Base-by-base conservation (phyloP, 2,888 invertebrate species). In the Dryadula phaetusa region DNA sequence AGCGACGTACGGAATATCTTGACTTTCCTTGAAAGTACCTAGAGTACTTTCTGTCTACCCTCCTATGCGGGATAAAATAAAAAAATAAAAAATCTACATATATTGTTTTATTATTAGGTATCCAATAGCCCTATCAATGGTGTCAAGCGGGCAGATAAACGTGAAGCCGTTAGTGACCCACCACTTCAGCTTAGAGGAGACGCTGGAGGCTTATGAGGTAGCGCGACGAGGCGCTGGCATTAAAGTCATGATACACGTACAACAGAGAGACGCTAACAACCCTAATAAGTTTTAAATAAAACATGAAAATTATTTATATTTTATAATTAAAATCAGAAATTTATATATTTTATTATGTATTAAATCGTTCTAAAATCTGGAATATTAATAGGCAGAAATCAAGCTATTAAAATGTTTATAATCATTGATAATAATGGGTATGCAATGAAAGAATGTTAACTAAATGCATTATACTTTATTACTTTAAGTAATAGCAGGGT, bases 191-290 rank as follows among this genome's bases (percentile, higher is more conserved):
- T 86, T 98, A 14, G 96, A 96, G 76, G 95, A 98, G 63, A 95
- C 97, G 0, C 79, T 95, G 7, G 93, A 96, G 79, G 98, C 98
- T 0, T 98, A 98, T 86, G 95, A 98, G 78, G 95, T 95, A 5
- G 95, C 98, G 0, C 95, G 95, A 71, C 94, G 94, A 60, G 96
- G 96, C 1, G 87, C 93, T 58, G 96, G 95, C 70, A 96, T 98
- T 78, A 98, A 98, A 90, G 96, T 98, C 75, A 96, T 98, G 94
- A 98, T 98, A 66, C 96, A 98, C 81, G 94, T 94, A 1, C 93
- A 94, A 76, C 93, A 94, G 0, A 76, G 89, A 7, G 85, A 94
- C 74, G 70, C 88, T 16, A 94, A 95, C 77, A 95, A 95, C 76
- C 79, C 82, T 0, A n/a, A 32, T 10, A 60, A 60, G 2, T 60